Conservation (phyloP, 2,888 invertebrate species). For the Phrixothrix hirtus region DNA sequence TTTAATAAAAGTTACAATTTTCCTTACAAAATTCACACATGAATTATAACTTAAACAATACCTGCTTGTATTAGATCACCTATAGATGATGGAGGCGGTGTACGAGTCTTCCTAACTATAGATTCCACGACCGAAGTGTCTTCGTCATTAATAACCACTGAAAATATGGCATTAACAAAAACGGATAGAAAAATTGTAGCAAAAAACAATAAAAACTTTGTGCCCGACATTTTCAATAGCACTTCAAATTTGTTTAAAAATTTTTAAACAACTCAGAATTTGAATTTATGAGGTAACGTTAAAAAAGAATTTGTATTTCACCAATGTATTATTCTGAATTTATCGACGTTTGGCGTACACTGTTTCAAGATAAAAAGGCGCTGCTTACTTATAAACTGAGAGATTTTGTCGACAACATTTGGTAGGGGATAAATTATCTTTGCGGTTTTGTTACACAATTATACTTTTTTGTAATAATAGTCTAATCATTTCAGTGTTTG, state of each 20-base stretch:
- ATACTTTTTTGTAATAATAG: not conserved
- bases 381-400: constrained; percentile 35
- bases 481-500: not conserved
- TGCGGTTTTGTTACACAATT: constrained; percentile 7
- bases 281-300: constrained; percentile 26
- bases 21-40: no score
- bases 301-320: constrained; percentile 8
- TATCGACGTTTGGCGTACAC: constrained; percentile 32
- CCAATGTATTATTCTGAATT: constrained; percentile 26
- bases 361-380: constrained; percentile 29
- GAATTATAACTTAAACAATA: constrained; percentile 32
- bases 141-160: constrained; percentile 52
- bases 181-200: no score
- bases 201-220: no score
- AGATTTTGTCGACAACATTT: constrained; percentile 27
- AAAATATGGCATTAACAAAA: no score
- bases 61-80: constrained; percentile 49
- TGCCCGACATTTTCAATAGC: no score
- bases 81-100: constrained; percentile 52
- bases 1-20: no score
- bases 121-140: constrained; percentile 63
- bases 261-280: constrained; percentile 1
- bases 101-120: constrained; percentile 62
- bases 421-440: constrained; percentile 5
- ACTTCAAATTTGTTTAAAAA: no score